These are phyloP conservation scores for Chymomyza procnemis DNA, from an alignment of 2,888 invertebrate genomes.

Conservation along the genomic window DNA sequence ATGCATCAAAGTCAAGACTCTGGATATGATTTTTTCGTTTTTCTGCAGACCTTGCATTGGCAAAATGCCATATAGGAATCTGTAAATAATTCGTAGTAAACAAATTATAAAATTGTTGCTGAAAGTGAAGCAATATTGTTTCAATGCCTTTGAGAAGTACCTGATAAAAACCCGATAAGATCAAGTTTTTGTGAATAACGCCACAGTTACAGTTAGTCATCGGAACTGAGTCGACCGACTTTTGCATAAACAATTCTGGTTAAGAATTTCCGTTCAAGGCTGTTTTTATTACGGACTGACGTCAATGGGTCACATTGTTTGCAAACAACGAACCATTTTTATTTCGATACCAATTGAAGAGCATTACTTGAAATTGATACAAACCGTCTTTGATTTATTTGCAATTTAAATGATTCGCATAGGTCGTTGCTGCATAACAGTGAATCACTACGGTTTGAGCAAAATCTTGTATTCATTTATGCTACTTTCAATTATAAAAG, in stretches of 20 bases:
- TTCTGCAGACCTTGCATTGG: background rate
- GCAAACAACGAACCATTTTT: background rate
- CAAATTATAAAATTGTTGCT: background rate
- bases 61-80: background rate
- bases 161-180: slow-evolving; percentile 10
- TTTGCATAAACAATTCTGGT: slow-evolving; percentile 3
- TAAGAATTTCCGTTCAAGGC: slow-evolving; percentile 28
- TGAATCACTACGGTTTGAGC: background rate
- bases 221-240: background rate
- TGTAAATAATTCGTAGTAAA: background rate
- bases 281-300: background rate
- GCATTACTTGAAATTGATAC: background rate
- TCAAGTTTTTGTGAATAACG: slow-evolving; percentile 15
- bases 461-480: background rate
- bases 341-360: background rate
- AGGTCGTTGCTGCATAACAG: slow-evolving; percentile 35
- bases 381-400: slow-evolving; percentile 14
- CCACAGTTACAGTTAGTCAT: slow-evolving; percentile 39
- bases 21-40: slow-evolving; percentile 14
- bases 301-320: slow-evolving; percentile 1
- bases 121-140: background rate
- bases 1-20: slow-evolving; percentile 15
- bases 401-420: slow-evolving; percentile 47
- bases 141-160: slow-evolving; percentile 1
- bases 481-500: background rate